These are phyloP conservation scores for Choreutis nemorana DNA, from an alignment of 2,888 invertebrate species.

Conservation along the genomic window DNA sequence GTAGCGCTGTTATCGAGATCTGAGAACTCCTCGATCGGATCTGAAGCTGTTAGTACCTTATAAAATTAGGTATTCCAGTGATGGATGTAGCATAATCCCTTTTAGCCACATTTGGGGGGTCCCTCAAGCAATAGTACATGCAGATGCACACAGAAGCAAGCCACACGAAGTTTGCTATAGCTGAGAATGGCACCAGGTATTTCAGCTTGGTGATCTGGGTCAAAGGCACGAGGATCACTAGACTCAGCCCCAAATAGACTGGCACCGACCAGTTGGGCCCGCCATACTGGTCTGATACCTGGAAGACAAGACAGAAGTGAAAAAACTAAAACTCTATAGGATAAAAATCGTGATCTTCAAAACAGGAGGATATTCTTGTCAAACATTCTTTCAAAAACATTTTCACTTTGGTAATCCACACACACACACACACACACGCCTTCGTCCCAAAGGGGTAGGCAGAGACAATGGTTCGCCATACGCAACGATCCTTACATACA, in stretches of 20 bases:
- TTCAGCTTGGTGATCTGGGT: conserved; percentile 81
- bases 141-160: conserved; percentile 81
- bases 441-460: too few species aligned
- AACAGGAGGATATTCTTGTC: too few species aligned
- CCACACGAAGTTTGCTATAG: conserved; percentile 86
- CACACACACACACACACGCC: too few species aligned
- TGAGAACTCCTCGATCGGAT: neutral
- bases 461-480: too few species aligned
- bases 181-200: conserved; percentile 88
- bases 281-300: conserved; percentile 63
- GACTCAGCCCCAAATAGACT: conserved; percentile 70
- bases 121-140: conserved; percentile 79
- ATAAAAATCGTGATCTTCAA: too few species aligned
- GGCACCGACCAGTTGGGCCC: conserved; percentile 65
- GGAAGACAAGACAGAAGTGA: conserved; percentile 15
- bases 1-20: too few species aligned
- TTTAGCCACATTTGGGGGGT: conserved; percentile 43
- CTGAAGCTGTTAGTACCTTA: too few species aligned
- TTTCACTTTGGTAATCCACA: too few species aligned
- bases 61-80: conserved; percentile 82
- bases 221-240: conserved; percentile 74
- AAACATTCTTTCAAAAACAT: too few species aligned
- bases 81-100: conserved; percentile 56
- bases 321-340: conserved; percentile 3
- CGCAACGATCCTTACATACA: too few species aligned